Conservation (phyloP, 1,140 invertebrate species). For the Trichonephila clavipes region DNA sequence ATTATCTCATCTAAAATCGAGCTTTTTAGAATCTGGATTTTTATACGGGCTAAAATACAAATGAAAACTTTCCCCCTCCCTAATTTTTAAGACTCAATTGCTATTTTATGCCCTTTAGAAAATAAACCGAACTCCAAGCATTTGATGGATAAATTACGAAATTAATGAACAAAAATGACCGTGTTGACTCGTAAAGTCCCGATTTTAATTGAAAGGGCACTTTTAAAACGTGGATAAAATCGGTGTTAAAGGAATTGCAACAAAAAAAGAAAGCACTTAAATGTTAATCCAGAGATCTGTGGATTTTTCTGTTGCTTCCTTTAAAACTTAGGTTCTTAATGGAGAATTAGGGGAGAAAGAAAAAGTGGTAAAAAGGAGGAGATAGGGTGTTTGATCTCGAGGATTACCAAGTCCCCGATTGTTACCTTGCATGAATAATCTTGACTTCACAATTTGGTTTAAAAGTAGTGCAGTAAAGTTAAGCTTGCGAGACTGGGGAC, state of each 20-base stretch:
- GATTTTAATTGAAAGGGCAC: conserved; percentile 28
- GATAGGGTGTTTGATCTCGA: conserved; percentile 40
- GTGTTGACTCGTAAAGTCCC: conserved; percentile 30
- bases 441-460: neutral
- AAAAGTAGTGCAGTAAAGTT: neutral
- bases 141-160: neutral
- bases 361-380: conserved; percentile 6
- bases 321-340: neutral
- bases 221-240: conserved; percentile 1
- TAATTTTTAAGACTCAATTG: neutral
- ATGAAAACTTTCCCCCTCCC: neutral
- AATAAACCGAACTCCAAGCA: neutral
- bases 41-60: too few relatives aligned
- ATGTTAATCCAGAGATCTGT: neutral
- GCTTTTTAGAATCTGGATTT: too few relatives aligned
- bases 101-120: neutral
- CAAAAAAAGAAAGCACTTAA: neutral
- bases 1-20: too few relatives aligned
- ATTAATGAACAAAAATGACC: neutral
- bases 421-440: conserved; percentile 23
- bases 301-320: conserved; percentile 23
- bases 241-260: neutral
- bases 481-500: neutral
- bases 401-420: neutral
- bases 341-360: conserved; percentile 12